Conservation (phyloP, 30 jellyfish, hydroid and myxozoan species). For the Rhopilema esculentum region DNA sequence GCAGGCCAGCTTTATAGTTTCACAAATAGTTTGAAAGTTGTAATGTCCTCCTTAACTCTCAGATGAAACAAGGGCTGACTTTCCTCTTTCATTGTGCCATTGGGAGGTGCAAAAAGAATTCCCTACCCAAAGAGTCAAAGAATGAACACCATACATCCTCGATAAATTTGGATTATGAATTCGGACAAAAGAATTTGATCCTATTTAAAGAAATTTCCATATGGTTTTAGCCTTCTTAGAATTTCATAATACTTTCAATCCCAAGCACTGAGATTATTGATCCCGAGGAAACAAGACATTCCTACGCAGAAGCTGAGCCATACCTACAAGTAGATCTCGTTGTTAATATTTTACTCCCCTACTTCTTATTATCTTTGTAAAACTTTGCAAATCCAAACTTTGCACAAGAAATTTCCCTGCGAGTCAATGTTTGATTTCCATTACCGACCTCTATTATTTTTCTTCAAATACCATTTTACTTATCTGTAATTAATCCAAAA, state of each 20-base stretch:
- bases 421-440: too few relatives aligned
- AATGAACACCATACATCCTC: neutral
- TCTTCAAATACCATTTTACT: too few relatives aligned
- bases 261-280: neutral
- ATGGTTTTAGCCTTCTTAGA: constrained; percentile 6
- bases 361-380: too few relatives aligned
- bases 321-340: neutral
- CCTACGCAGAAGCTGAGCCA: neutral
- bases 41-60: too few relatives aligned
- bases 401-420: too few relatives aligned
- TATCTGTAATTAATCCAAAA: too few relatives aligned
- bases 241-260: neutral
- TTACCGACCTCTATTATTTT: too few relatives aligned
- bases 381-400: too few relatives aligned
- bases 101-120: constrained; percentile 15
- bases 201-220: constrained; percentile 16
- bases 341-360: too few relatives aligned
- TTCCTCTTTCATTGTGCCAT: neutral
- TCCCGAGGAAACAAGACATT: neutral
- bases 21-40: too few relatives aligned
- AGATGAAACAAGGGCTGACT: neutral
- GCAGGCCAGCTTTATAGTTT: too few relatives aligned
- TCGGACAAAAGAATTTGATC: constrained; percentile 12
- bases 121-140: too few relatives aligned
- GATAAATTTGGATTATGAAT: constrained; percentile 19